These are phyloP conservation scores for Aptenodytes patagonicus DNA, from an alignment of 2,113 vertebrate species.

Conservation along the genomic window DNA sequence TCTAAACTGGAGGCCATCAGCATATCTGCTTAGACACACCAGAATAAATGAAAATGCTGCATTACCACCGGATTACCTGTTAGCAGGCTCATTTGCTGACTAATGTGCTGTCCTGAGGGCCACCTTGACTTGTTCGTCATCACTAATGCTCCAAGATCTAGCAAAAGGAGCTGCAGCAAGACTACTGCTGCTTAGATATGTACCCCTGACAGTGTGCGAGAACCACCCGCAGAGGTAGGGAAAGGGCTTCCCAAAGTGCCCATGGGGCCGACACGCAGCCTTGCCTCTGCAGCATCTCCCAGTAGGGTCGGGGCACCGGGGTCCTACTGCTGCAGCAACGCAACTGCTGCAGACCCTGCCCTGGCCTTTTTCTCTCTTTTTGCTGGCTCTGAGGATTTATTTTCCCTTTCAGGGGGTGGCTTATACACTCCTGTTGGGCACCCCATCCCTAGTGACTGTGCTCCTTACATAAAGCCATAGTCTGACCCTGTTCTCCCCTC, in stretches of 20 bases:
- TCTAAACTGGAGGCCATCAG: neutral
- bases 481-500: neutral
- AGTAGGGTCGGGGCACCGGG: rapidly evolving
- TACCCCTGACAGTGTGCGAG: rapidly evolving
- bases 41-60: neutral
- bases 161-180: neutral
- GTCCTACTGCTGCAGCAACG: neutral
- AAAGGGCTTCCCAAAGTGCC: neutral
- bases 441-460: neutral
- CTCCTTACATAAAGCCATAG: neutral
- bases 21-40: neutral
- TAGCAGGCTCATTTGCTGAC: neutral
- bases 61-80: neutral
- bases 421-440: neutral
- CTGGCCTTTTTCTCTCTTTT: neutral
- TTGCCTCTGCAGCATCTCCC: neutral
- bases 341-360: neutral
- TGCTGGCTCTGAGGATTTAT: neutral
- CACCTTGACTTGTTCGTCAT: neutral
- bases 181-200: rapidly evolving
- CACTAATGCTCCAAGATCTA: neutral
- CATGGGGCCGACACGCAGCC: rapidly evolving
- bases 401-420: neutral
- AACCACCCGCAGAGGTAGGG: neutral
- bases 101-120: neutral